Evolutionary conservation across 2,888 invertebrate species (phyloP).

Genomic region (Acrobasis repandana): DNA sequence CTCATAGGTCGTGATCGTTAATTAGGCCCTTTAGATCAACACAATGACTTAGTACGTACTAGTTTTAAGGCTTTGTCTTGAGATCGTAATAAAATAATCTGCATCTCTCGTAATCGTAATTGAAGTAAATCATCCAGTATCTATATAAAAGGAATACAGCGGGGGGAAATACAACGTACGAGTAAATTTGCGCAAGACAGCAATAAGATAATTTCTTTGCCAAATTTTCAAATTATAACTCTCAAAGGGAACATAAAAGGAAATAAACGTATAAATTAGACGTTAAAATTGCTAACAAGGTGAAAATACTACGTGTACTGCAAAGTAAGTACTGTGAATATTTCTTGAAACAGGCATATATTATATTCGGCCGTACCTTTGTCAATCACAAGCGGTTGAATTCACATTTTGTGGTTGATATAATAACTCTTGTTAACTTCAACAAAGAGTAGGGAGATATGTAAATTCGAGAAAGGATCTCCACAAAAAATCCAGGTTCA

Average conservation of each 20-base stretch:
- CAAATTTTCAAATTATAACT: constrained; percentile 48
- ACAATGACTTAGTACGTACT: too few relatives aligned
- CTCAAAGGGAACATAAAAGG: background rate
- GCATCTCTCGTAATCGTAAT: background rate
- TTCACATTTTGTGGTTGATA: constrained; percentile 75
- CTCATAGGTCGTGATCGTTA: constrained; percentile 64
- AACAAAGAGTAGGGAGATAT: constrained; percentile 72
- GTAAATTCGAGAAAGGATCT: constrained; percentile 73
- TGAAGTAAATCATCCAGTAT: background rate
- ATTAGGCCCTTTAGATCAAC: constrained; percentile 46
- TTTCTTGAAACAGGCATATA: constrained; percentile 46
- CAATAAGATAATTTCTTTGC: constrained; percentile 31
- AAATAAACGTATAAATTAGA: constrained; percentile 56
- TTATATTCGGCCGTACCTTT: constrained; percentile 59
- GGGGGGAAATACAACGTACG: background rate
- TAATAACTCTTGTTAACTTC: constrained; percentile 75
- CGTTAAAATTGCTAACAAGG: constrained; percentile 65
- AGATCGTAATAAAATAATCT: constrained; percentile 31
- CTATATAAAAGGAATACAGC: too few relatives aligned
- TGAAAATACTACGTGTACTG: constrained; percentile 52
- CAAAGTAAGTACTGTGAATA: constrained; percentile 29
- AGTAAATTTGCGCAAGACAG: background rate
- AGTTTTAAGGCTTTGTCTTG: constrained; percentile 29
- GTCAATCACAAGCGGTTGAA: constrained; percentile 72
- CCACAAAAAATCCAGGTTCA: constrained; percentile 70